Percentiles rank a stretch among this genome's conserved stretches.
These are phyloP conservation scores for Sussaba pulchella DNA, from an alignment of 2,888 invertebrate genomes.

Conservation along the genomic window DNA sequence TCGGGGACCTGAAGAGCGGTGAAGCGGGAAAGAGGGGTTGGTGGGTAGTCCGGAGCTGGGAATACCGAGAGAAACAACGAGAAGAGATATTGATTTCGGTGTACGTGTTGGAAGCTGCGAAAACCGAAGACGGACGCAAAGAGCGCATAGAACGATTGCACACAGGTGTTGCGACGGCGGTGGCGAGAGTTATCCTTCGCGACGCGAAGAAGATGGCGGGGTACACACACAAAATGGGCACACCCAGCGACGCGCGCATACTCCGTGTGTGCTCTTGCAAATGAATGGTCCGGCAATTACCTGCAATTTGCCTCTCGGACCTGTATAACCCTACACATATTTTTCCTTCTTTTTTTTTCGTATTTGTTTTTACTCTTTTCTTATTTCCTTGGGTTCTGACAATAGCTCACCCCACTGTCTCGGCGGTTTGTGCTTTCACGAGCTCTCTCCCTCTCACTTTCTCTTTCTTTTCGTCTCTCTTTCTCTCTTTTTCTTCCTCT, in stretches of 20 bases:
- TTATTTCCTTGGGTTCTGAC: conserved; percentile 52
- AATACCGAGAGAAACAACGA: conserved; percentile 51
- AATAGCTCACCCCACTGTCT: conserved; percentile 57
- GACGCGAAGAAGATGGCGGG: conserved; percentile 11
- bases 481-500: conserved; percentile 38
- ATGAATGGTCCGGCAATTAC: conserved; percentile 81
- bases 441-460: neutral
- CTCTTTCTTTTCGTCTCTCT: conserved; percentile 31
- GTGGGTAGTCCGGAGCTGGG: neutral
- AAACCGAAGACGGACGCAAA: neutral
- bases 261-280: conserved; percentile 76
- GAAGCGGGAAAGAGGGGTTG: conserved; percentile 24
- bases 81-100: conserved; percentile 62
- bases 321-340: conserved; percentile 68
- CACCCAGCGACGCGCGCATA: conserved; percentile 45
- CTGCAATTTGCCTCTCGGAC: conserved; percentile 80
- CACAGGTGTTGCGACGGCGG: neutral
- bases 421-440: conserved; percentile 43
- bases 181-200: neutral
- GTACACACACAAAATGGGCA: conserved; percentile 22
- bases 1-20: conserved; percentile 13
- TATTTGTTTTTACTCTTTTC: no score
- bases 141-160: neutral
- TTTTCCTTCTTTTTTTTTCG: no score
- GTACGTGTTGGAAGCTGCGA: conserved; percentile 22